These are phyloP conservation scores for Pangasius mekongensis DNA, from an alignment of 2,797 vertebrate species.

Conservation along the genomic window DNA sequence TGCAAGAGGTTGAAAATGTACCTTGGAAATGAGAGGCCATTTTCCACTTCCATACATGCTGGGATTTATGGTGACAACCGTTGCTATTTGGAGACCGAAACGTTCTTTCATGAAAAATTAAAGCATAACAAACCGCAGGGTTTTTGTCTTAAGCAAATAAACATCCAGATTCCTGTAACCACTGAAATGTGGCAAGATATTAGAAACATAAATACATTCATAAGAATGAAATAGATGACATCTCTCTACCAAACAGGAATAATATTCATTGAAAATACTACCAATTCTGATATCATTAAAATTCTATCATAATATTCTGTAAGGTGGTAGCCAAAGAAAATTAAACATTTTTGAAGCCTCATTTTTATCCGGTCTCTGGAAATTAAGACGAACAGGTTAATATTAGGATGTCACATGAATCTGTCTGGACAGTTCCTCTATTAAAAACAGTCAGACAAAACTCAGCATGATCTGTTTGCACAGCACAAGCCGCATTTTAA, in stretches of 20 bases:
- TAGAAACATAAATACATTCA: constrained; percentile 71
- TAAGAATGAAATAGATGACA: constrained; percentile 71
- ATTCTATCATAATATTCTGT: constrained; percentile 51
- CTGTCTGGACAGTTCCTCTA: constrained; percentile 32
- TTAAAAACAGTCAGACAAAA: constrained; percentile 26
- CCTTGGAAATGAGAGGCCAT: constrained; percentile 61
- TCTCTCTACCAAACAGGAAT: constrained; percentile 56
- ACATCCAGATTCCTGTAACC: constrained; percentile 70
- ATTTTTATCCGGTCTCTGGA: constrained; percentile 35
- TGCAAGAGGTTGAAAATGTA: constrained; percentile 57
- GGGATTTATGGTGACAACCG: constrained; percentile 75
- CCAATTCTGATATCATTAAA: constrained; percentile 62
- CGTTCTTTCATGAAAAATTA: constrained; percentile 67
- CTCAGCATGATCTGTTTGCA: constrained; percentile 19
- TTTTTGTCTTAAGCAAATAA: constrained; percentile 75
- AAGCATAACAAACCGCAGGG: constrained; percentile 74
- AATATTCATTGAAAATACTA: constrained; percentile 54
- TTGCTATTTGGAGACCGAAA: constrained; percentile 71
- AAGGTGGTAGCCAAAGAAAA: constrained; percentile 52
- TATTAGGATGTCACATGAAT: constrained; percentile 32
- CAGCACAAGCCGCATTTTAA: constrained; percentile 34
- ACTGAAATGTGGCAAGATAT: constrained; percentile 72
- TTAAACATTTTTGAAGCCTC: constrained; percentile 6
- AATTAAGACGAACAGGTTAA: constrained; percentile 35
- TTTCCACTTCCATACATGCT: constrained; percentile 70